These are phyloP conservation scores for Eupeodes luniger DNA, from an alignment of 2,888 invertebrate genomes.

Conservation along the genomic window DNA sequence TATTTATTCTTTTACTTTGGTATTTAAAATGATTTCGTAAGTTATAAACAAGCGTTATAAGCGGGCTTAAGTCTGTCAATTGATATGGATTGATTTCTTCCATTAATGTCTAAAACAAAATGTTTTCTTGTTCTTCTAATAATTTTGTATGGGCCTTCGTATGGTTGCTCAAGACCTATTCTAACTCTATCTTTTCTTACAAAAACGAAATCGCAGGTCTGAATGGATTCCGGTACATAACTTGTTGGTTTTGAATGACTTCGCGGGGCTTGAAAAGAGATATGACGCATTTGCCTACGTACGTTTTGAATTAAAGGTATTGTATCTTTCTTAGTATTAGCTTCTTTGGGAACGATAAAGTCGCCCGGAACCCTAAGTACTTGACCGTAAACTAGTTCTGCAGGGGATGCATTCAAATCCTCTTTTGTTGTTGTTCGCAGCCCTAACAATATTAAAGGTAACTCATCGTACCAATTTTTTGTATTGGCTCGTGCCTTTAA, in stretches of 20 bases:
- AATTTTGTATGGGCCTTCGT: not conserved
- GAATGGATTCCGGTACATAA: not conserved
- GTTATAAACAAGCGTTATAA: not conserved
- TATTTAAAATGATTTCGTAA: too few relatives aligned
- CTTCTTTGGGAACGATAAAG: not conserved
- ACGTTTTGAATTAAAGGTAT: not conserved
- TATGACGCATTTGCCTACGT: not conserved
- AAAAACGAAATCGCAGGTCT: not conserved
- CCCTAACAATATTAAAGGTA: not conserved
- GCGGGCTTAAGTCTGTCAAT: not conserved
- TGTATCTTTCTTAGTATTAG: not conserved
- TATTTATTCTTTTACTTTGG: too few relatives aligned
- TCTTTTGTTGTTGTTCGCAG: slow-evolving; percentile 2
- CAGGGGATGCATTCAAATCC: slow-evolving; percentile 2
- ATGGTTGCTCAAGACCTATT: not conserved
- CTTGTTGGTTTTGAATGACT: not conserved
- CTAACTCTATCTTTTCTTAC: not conserved
- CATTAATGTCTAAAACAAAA: not conserved
- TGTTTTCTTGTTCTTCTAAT: not conserved
- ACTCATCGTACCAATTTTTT: not conserved
- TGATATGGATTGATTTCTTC: not conserved
- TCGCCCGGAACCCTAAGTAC: not conserved
- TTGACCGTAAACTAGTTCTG: not conserved
- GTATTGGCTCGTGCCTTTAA: not conserved
- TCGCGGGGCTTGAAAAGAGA: not conserved